Evolutionary conservation across 2,888 invertebrate species (phyloP).

Genomic region (Oasisia sp.): DNA sequence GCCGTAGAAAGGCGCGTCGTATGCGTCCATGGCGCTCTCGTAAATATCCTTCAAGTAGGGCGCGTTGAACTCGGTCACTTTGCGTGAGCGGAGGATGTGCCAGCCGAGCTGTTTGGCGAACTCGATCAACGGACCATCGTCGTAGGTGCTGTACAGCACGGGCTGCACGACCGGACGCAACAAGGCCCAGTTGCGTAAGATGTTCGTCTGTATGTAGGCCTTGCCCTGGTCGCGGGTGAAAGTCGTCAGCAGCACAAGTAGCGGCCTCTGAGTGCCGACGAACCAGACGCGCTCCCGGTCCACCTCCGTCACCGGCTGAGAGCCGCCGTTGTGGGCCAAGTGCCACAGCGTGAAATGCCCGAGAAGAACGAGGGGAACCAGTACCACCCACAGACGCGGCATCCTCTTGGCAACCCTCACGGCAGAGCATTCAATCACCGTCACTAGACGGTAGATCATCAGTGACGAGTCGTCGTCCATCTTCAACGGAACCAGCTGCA

Average conservation of each 20-base stretch:
- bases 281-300: background rate
- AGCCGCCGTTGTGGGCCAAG: background rate
- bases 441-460: background rate
- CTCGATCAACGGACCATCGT: background rate
- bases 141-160: background rate
- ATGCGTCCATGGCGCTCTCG: conserved; percentile 44
- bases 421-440: background rate
- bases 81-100: background rate
- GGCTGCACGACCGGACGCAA: background rate
- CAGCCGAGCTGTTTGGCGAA: background rate
- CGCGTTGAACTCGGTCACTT: conserved; percentile 27
- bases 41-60: conserved; percentile 56
- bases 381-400: background rate
- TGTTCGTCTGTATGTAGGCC: background rate
- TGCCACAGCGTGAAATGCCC: background rate
- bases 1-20: conserved; percentile 50
- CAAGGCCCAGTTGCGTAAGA: background rate
- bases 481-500: background rate
- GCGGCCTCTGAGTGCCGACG: background rate
- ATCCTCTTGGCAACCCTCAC: background rate
- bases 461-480: background rate
- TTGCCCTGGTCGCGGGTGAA: background rate
- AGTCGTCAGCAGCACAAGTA: background rate
- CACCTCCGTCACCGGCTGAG: background rate
- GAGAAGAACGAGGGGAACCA: background rate